Evolutionary conservation across 2,797 vertebrate genomes (phyloP).

Genomic region (Odontamblyopus rebecca): DNA sequence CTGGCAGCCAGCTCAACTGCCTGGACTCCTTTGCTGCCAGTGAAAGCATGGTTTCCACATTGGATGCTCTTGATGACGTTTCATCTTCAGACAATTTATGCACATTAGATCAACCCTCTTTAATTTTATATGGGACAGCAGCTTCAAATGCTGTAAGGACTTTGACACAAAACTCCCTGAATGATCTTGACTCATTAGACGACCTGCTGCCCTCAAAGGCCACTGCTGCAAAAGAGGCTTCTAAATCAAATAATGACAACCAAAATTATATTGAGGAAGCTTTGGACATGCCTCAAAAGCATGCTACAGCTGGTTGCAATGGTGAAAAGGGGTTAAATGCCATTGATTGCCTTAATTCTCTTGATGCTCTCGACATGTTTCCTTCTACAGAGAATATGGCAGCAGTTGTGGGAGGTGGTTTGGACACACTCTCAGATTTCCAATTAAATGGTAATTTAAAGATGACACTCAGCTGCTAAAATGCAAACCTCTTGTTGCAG

Average conservation of each 20-base stretch:
- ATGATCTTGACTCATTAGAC: conserved; percentile 66
- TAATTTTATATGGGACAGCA: neutral
- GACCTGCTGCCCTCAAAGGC: conserved; percentile 42
- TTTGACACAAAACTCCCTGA: conserved; percentile 68
- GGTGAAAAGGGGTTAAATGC: conserved; percentile 2
- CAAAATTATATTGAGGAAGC: conserved; percentile 61
- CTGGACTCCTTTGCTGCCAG: conserved; percentile 78
- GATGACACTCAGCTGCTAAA: neutral
- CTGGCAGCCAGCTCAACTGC: conserved; percentile 80
- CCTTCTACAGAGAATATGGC: conserved; percentile 14
- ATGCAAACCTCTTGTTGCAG: neutral
- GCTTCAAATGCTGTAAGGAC: conserved; percentile 45
- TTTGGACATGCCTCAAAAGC: conserved; percentile 58
- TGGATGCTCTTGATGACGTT: conserved; percentile 72
- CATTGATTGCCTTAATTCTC: conserved; percentile 47
- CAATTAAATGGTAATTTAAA: conserved; percentile 33
- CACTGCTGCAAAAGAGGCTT: conserved; percentile 2
- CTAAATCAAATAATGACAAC: neutral
- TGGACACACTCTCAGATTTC: conserved; percentile 68
- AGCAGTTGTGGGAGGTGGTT: conserved; percentile 16
- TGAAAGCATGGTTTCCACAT: conserved; percentile 9
- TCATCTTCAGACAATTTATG: conserved; percentile 37
- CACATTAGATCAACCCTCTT: conserved; percentile 21
- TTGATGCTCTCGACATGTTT: conserved; percentile 83
- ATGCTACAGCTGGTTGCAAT: neutral